phyloP scores from a whole-genome alignment of 2,113 vertebrate species.

The human (Homo sapiens) region GRCh38 chr2:220476501-220477000 shows the following conservation, averaged over 20 bases:
- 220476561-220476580: neutral
- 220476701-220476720: rapidly evolving
- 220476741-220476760: neutral
- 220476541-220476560: neutral
- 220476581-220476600: neutral
- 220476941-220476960: neutral
- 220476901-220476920: neutral
- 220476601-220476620: neutral
- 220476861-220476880: neutral
- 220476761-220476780: neutral
- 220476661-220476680: neutral
- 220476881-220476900: neutral
- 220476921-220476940: neutral
- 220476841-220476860: neutral
- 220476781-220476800: neutral
- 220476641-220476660: neutral
- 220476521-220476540: neutral
- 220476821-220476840: neutral
- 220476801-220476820: neutral
- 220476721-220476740: neutral
- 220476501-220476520: neutral
- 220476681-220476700: neutral
- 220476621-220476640: neutral
- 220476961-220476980: neutral
- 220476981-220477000: neutral